Conservation (phyloP, 2,113 vertebrate species). For the Dinomys branickii region DNA sequence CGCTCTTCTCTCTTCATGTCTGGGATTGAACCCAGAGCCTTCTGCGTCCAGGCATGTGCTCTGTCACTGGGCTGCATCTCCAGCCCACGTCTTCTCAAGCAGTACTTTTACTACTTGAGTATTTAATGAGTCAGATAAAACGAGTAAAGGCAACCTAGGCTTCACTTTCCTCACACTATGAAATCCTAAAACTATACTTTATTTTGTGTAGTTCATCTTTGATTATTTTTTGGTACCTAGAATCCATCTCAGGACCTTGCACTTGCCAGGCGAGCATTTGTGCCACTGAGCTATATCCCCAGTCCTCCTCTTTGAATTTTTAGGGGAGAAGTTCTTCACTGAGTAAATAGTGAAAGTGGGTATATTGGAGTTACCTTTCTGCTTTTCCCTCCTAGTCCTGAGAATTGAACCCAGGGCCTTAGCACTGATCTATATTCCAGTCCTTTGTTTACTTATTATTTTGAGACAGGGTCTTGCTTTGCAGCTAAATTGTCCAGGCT, state of each 20-base stretch:
- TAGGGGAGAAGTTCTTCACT: not conserved
- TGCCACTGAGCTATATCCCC: too few species aligned
- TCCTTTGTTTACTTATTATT: not conserved
- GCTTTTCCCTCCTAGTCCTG: not conserved
- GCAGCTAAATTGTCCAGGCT: not conserved
- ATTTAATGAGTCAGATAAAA: slow-evolving; percentile 23
- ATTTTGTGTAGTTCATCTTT: not conserved
- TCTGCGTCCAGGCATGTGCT: not conserved
- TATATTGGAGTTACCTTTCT: not conserved
- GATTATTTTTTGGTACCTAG: not conserved
- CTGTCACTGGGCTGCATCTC: not conserved
- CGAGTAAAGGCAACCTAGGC: not conserved
- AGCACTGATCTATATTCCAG: not conserved
- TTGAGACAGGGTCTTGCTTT: not conserved
- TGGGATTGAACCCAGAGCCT: not conserved
- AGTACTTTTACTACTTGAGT: not conserved
- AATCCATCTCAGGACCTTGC: too few species aligned
- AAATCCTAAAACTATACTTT: not conserved
- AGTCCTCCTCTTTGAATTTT: not conserved
- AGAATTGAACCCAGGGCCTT: not conserved
- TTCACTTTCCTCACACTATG: not conserved
- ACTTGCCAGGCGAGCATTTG: too few species aligned
- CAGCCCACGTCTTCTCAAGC: not conserved
- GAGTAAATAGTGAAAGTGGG: not conserved
- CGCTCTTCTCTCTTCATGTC: too few species aligned